Base-by-base conservation (phyloP, 2,888 invertebrate species). In the Tanypteryx hageni region DNA sequence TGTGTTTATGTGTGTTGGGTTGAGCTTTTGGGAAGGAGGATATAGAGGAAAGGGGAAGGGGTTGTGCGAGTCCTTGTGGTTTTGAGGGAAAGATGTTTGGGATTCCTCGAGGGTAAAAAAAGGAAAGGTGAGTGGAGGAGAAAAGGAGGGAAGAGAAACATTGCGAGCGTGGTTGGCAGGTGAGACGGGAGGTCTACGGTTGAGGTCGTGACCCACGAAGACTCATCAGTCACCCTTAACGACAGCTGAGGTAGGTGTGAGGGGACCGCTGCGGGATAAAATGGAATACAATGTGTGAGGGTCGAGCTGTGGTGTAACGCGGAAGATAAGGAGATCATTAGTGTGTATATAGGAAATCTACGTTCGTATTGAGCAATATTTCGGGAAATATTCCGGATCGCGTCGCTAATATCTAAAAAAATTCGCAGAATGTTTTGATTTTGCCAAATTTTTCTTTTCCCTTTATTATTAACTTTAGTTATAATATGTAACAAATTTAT, bases 171-270 rank as follows among this genome's bases (percentile, higher is more conserved):
- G 64, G 89, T 31, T 68, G 89, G 89, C 89, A 89, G 89, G 89
- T 89, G 89, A 64, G 64, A 86, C 61, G 86, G 86, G 89, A 68
- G 22, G 64, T 44, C 89, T 64, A 44, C 57, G 56, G 14, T n/a
- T n/a, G 64, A 64, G 89, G 64, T 64, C 89, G 64, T 64, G 64
- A 89, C 64, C 64, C 89, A 89, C 14, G 89, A 89, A 56, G 64
- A 89, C 89, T 89, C 89, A 89, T 89, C 89, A 68, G 44, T 89
- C 89, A 89, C 61, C 31, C 59, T n/a, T 68, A 89, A 89, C 89
- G 89, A 89, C 89, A 89, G 89, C 64, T 89, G 10, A n/a, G 68
- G 31, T 31, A 61, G 61, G 64, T 27, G 64, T 14, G 44, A 64
- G 31, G 61, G 14, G 9, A 83, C 56, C n/a, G 83, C 83, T 57